Percentiles rank a stretch among this genome's conserved stretches.
Evolutionary conservation across 2,888 invertebrate genomes (phyloP).

Genomic region (Xanthostigma xanthostigma): DNA sequence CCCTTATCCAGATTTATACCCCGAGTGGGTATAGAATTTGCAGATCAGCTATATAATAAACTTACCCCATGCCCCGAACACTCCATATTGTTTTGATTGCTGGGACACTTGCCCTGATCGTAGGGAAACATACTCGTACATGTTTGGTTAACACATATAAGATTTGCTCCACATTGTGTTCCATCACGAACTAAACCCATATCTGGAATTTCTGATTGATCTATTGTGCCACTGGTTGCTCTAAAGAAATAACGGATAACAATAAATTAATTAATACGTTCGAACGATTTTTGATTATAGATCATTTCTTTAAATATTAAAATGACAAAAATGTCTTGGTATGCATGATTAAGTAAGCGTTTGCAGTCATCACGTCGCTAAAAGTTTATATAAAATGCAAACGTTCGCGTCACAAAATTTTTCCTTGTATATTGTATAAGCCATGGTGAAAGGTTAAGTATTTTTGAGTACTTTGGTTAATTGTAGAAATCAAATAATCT

Average conservation of each 20-base stretch:
- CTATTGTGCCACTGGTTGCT: constrained; percentile 55
- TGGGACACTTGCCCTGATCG: constrained; percentile 80
- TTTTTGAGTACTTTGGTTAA: too few relatives aligned
- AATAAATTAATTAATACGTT: background rate
- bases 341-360: too few relatives aligned
- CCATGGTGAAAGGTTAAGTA: too few relatives aligned
- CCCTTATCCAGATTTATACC: too few relatives aligned
- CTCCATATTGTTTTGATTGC: constrained; percentile 72
- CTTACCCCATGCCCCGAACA: constrained; percentile 95
- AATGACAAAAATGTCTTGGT: too few relatives aligned
- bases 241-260: constrained; percentile 28
- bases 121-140: constrained; percentile 76
- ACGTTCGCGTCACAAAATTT: too few relatives aligned
- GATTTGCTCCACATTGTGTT: constrained; percentile 82
- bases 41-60: constrained; percentile 18
- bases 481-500: background rate
- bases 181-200: constrained; percentile 86
- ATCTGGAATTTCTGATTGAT: constrained; percentile 45
- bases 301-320: too few relatives aligned
- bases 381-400: too few relatives aligned
- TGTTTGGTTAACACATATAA: constrained; percentile 88
- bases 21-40: background rate
- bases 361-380: too few relatives aligned
- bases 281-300: background rate
- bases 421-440: too few relatives aligned